phyloP scores from a whole-genome alignment of 2,113 vertebrate genomes.

The Salvelinus sp. region DNA sequence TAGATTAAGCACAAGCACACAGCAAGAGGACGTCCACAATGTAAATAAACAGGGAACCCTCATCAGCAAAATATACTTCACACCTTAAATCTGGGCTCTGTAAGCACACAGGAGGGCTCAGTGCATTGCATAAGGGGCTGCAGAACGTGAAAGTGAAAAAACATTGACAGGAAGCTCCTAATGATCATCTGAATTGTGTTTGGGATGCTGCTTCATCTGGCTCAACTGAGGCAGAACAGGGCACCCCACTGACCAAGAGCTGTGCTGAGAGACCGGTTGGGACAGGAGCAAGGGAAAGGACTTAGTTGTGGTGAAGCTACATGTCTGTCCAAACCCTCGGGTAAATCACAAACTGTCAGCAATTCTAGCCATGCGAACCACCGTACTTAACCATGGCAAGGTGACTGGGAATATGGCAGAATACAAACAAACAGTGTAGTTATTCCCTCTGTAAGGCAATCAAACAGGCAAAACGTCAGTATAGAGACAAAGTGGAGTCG shows the following conservation, averaged over 20 bases:
- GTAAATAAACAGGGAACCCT: background rate
- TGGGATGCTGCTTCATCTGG: constrained; percentile 2
- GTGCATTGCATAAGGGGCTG: background rate
- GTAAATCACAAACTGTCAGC: too few species aligned
- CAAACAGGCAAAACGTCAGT: too few species aligned
- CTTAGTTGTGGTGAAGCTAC: too few species aligned
- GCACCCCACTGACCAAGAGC: background rate
- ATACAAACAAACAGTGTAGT: too few species aligned
- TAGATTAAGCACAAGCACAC: background rate
- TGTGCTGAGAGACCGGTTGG: background rate
- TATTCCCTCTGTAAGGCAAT: too few species aligned
- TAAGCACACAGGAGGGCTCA: background rate
- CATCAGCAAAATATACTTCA: background rate
- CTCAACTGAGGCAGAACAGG: background rate
- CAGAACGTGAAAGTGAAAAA: background rate
- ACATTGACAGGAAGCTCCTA: background rate
- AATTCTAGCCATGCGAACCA: too few species aligned
- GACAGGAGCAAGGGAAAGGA: background rate
- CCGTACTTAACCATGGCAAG: too few species aligned
- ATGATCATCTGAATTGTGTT: constrained; percentile 1
- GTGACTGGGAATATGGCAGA: too few species aligned
- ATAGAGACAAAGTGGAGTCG: too few species aligned
- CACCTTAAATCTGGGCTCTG: background rate
- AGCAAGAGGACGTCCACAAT: background rate
- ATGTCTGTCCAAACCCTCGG: too few species aligned